Evolutionary conservation across 2,888 invertebrate species (phyloP).

Genomic region (Idaea dimidiata): DNA sequence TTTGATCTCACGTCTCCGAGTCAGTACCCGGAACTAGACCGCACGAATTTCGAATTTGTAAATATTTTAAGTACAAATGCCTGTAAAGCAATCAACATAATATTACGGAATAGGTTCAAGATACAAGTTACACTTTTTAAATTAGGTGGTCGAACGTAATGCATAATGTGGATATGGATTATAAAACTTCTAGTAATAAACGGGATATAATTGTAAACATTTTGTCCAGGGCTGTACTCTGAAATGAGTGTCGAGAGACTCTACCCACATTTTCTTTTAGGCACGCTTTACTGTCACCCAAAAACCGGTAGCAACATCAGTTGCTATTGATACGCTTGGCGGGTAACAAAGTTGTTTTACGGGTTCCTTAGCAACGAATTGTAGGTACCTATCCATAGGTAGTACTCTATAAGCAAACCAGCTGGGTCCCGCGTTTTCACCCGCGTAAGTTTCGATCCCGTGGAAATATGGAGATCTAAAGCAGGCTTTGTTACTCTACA

Average conservation of each 20-base stretch:
- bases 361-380: background rate
- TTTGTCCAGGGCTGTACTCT: background rate
- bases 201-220: background rate
- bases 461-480: too few relatives aligned
- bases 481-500: too few relatives aligned
- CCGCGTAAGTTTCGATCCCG: too few relatives aligned
- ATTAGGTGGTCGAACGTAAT: background rate
- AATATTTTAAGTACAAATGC: too few relatives aligned
- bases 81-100: too few relatives aligned
- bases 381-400: background rate
- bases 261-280: background rate
- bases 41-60: too few relatives aligned
- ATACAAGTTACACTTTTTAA: too few relatives aligned
- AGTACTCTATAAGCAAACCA: background rate
- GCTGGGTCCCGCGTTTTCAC: too few relatives aligned
- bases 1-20: too few relatives aligned
- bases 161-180: background rate
- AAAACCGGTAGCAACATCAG: background rate
- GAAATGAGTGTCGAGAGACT: background rate
- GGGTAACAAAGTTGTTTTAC: background rate
- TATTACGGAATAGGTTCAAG: too few relatives aligned
- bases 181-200: background rate
- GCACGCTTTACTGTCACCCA: background rate
- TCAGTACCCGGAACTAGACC: too few relatives aligned
- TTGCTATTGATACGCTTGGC: background rate